Conservation (phyloP, 2,888 invertebrate species). For the Lacanobia oleracea region DNA sequence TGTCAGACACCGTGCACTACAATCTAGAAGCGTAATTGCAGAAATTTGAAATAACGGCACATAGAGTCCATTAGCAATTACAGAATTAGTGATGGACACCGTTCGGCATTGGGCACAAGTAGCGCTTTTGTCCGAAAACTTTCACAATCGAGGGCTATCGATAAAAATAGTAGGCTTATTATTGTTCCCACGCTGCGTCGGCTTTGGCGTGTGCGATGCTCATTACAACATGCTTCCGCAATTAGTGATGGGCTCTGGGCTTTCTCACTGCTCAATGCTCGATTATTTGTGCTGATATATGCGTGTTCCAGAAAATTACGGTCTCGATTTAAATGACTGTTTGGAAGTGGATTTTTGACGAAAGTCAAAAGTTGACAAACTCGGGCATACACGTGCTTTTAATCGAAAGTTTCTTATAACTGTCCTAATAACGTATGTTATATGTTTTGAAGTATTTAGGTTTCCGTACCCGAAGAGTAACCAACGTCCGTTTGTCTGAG, state of each 20-base stretch:
- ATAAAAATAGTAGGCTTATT: constrained; percentile 64
- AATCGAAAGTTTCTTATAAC: no score
- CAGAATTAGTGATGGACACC: constrained; percentile 59
- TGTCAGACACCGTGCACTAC: constrained; percentile 31
- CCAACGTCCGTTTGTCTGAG: no score
- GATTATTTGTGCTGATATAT: constrained; percentile 59
- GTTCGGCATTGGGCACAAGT: constrained; percentile 54
- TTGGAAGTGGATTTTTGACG: background rate
- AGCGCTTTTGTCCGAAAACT: constrained; percentile 64
- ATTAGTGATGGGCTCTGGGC: constrained; percentile 81
- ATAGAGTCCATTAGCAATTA: constrained; percentile 54
- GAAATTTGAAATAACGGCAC: constrained; percentile 59
- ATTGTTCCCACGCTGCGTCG: constrained; percentile 72
- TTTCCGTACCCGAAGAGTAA: no score
- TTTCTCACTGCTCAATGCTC: constrained; percentile 73
- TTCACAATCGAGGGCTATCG: constrained; percentile 67
- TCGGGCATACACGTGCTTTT: no score
- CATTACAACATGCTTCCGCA: constrained; percentile 86
- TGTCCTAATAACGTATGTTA: no score
- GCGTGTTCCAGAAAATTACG: constrained; percentile 28
- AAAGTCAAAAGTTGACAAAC: background rate
- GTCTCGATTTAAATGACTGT: background rate
- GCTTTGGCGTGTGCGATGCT: constrained; percentile 85
- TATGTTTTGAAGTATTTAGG: no score
- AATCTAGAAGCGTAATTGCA: constrained; percentile 49